These are phyloP conservation scores for Squalus acanthias DNA, from an alignment of 2,797 vertebrate species.

Conservation along the genomic window DNA sequence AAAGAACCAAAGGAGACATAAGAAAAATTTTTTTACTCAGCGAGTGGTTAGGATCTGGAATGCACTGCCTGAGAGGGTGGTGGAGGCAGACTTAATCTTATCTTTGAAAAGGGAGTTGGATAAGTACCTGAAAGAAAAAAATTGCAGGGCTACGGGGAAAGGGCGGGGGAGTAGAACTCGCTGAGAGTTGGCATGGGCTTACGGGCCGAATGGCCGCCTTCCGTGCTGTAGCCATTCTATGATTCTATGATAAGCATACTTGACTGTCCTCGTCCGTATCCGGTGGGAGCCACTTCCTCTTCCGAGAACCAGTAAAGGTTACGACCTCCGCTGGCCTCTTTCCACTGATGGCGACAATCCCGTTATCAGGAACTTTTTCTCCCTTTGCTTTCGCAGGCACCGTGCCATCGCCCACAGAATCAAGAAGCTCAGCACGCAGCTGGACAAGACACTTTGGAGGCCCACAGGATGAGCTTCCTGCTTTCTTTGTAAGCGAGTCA, in stretches of 20 bases:
- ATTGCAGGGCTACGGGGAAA: too few species aligned
- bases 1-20: too few species aligned
- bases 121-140: too few species aligned
- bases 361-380: not conserved
- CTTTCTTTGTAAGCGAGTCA: not conserved
- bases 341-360: not conserved
- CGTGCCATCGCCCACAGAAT: not conserved
- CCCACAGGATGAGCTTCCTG: slow-evolving; percentile 36
- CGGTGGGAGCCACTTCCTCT: slow-evolving; percentile 52
- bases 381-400: not conserved
- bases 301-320: slow-evolving; percentile 63
- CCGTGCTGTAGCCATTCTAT: too few species aligned
- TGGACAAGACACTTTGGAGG: slow-evolving; percentile 49
- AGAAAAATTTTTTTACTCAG: too few species aligned
- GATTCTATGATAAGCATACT: slow-evolving; percentile 45
- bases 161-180: too few species aligned
- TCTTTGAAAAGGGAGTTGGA: too few species aligned
- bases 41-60: too few species aligned
- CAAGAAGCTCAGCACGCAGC: slow-evolving; percentile 46
- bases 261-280: slow-evolving; percentile 38
- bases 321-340: slow-evolving; percentile 60
- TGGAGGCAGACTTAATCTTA: too few species aligned
- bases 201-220: too few species aligned
- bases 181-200: too few species aligned
- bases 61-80: too few species aligned